Base-by-base conservation (phyloP, 2,113 vertebrate genomes). In the Pseudorectes ferrugineus region DNA sequence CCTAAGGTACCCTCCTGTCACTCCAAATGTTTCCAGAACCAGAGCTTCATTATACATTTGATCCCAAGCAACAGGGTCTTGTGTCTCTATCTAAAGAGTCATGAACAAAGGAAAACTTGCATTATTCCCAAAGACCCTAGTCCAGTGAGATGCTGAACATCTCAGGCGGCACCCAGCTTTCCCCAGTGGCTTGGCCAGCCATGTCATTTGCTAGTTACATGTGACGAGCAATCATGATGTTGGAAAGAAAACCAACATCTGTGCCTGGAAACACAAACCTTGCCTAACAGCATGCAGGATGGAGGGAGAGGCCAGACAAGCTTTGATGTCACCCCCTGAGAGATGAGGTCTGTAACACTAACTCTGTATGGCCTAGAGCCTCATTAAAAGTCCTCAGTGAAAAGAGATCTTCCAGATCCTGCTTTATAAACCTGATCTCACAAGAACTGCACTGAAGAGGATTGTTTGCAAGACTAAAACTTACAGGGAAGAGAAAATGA, bases 171-270 rank as follows among this genome's bases (percentile, higher is more conserved):
- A 52, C 11, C 17, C 22, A 68, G 55, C 78, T 14, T 67, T 63
- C 65, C 77, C 21, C 38, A 40, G 2, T 0, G 25, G 40, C 33
- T 40, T n/a, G 58, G 52, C 28, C 23, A 48, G 24, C 45, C 49
- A 6, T 14, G 25, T 24, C 26, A 12, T 54, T 46, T 55, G 18
- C 29, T 19, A 33, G 26, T 54, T 61, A 52, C 0, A 0, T 9
- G 19, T 6, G 5, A 76, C 61, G 42, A 85, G 11, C 36, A 45
- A 31, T 42, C 36, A 4, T 20, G 25, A n/a, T 51, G 24, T 8
- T 68, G 61, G n/a, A 38, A 38, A 58, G 23, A 51, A 90, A 74
- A 48, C 23, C 33, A 48, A 20, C 4, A 66, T 26, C 35, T 51
- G 17, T 19, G 26, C 22, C 42, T 62, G 33, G 35, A 92, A 83